Conservation (phyloP, 2,113 vertebrate species). For the Leptosomus discolor region DNA sequence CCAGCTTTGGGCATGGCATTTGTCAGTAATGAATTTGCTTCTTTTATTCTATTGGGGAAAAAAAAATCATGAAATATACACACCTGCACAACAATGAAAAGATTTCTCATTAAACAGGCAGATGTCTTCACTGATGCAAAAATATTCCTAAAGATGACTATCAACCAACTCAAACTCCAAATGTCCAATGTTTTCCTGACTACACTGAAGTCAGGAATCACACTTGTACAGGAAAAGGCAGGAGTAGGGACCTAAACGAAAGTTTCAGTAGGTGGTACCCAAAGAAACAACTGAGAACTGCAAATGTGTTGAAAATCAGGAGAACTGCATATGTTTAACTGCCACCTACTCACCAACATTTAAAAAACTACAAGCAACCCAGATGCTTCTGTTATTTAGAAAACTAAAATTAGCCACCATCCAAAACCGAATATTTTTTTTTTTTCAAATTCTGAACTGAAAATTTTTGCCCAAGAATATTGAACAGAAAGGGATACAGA, state of each 20-base stretch:
- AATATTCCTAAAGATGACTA: neutral
- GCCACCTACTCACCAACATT: neutral
- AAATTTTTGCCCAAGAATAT: neutral
- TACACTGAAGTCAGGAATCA: neutral
- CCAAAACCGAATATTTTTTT: neutral
- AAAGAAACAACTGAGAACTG: neutral
- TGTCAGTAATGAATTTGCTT: neutral
- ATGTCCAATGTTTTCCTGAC: neutral
- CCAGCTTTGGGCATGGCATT: neutral
- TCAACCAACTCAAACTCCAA: neutral
- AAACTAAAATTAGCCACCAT: neutral
- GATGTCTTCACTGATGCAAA: neutral
- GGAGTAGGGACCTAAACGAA: neutral
- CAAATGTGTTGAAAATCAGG: neutral
- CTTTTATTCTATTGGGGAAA: neutral
- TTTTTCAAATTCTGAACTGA: neutral
- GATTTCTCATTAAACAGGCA: neutral
- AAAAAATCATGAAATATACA: neutral
- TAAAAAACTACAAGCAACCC: conserved; percentile 1
- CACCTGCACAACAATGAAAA: neutral
- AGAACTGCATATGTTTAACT: neutral
- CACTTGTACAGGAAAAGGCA: neutral
- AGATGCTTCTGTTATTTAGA: conserved; percentile 14
- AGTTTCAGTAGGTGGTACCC: neutral
- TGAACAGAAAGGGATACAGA: neutral